Conservation (phyloP, 2,113 vertebrate genomes). For the Salvelinus sp. region DNA sequence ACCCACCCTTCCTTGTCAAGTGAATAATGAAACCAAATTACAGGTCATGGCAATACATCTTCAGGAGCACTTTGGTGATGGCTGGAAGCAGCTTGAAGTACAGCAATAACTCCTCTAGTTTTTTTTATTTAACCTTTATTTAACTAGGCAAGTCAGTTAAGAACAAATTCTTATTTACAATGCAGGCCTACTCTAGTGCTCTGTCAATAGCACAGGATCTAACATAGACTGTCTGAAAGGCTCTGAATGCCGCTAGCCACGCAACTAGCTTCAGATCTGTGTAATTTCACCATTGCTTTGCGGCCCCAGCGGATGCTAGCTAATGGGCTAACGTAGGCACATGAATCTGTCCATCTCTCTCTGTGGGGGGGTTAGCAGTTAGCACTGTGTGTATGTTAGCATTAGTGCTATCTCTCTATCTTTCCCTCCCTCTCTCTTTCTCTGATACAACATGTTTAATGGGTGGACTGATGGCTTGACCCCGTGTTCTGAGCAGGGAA, state of each 20-base stretch:
- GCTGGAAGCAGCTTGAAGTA: conserved; percentile 21
- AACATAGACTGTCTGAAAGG: conserved; percentile 19
- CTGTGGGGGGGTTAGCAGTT: too few relatives aligned
- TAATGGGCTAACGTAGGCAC: conserved; percentile 42
- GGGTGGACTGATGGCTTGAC: not conserved
- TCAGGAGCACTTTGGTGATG: conserved; percentile 21
- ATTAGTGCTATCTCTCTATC: not conserved
- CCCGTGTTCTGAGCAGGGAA: not conserved
- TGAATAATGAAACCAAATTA: conserved; percentile 42
- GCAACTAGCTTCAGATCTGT: not conserved
- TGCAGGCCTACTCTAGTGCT: conserved; percentile 5
- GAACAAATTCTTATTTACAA: too few relatives aligned
- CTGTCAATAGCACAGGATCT: conserved; percentile 20
- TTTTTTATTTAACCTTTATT: too few relatives aligned
- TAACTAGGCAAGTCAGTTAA: too few relatives aligned
- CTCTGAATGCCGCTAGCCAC: not conserved
- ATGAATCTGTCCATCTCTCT: conserved; percentile 33
- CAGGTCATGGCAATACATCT: conserved; percentile 50
- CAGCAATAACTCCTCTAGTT: conserved; percentile 29
- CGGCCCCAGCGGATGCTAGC: not conserved
- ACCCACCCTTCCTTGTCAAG: conserved; percentile 11
- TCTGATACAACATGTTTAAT: not conserved
- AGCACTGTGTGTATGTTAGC: too few relatives aligned
- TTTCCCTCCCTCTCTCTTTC: not conserved
- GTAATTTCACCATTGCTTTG: not conserved